Evolutionary conservation across 2,888 invertebrate species (phyloP).

Genomic region (Choreutis nemorana): DNA sequence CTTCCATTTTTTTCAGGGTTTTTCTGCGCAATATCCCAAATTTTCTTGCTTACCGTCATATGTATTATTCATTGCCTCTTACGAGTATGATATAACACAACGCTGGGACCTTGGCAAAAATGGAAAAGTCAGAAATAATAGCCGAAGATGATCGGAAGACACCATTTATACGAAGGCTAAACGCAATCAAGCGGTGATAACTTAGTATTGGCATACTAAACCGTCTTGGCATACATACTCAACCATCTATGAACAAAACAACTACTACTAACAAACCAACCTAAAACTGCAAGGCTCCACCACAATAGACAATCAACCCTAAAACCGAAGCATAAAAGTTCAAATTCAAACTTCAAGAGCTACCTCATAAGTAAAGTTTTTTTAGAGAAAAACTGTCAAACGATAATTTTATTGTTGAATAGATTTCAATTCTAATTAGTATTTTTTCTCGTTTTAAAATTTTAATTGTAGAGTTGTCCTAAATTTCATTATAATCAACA

Average conservation of each 20-base stretch:
- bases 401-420: too few species aligned
- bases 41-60: too few species aligned
- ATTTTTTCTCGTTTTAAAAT: too few species aligned
- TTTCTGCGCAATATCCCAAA: too few species aligned
- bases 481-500: too few species aligned
- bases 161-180: conserved; percentile 47
- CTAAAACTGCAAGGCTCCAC: conserved; percentile 4
- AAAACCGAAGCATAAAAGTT: not conserved
- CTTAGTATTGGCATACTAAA: conserved; percentile 62
- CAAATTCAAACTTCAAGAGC: conserved; percentile 2
- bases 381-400: too few species aligned
- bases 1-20: too few species aligned
- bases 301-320: conserved; percentile 2
- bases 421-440: too few species aligned
- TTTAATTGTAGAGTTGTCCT: too few species aligned
- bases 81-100: too few species aligned
- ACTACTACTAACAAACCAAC: conserved; percentile 11
- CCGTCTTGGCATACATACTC: conserved; percentile 56
- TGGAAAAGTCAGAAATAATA: conserved; percentile 36
- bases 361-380: too few species aligned
- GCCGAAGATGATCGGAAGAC: conserved; percentile 61
- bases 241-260: conserved; percentile 30
- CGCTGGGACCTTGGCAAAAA: conserved; percentile 41
- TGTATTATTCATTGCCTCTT: too few species aligned
- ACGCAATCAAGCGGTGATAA: conserved; percentile 47